phyloP scores from a whole-genome alignment of 2,888 invertebrate genomes.

The Habroteleia sp. region DNA sequence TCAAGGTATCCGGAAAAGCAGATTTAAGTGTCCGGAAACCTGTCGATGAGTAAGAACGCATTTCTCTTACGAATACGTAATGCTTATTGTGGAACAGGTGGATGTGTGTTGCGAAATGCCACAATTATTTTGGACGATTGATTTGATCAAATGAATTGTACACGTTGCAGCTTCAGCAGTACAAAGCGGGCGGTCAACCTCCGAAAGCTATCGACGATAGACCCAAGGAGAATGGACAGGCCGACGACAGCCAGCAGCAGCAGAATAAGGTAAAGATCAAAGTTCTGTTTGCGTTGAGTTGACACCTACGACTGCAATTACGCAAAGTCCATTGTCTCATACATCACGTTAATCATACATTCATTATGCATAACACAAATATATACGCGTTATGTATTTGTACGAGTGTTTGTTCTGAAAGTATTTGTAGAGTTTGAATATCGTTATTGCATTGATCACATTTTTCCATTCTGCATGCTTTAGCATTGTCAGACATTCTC shows the following conservation, averaged over 20 bases:
- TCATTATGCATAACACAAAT: conserved; percentile 54
- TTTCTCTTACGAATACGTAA: conserved; percentile 21
- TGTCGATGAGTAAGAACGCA: conserved; percentile 40
- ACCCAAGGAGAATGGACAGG: conserved; percentile 91
- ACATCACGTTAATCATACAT: conserved; percentile 67
- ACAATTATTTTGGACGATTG: neutral
- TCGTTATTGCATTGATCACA: conserved; percentile 69
- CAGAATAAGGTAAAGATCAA: conserved; percentile 81
- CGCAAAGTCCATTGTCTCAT: conserved; percentile 65
- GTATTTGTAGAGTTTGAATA: conserved; percentile 65
- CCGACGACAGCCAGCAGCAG: conserved; percentile 83
- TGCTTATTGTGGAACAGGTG: conserved; percentile 27
- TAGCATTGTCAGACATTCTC: conserved; percentile 56
- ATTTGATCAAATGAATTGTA: conserved; percentile 1
- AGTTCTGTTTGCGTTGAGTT: conserved; percentile 11
- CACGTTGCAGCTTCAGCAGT: conserved; percentile 88
- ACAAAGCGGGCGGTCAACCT: conserved; percentile 87
- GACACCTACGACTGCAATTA: conserved; percentile 44
- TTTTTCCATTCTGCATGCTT: conserved; percentile 70
- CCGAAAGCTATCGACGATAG: conserved; percentile 84
- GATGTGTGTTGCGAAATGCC: conserved; percentile 1
- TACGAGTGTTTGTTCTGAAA: conserved; percentile 43
- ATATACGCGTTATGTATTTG: conserved; percentile 12
- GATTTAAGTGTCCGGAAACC: conserved; percentile 56
- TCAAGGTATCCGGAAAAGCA: conserved; percentile 49